These are phyloP conservation scores for Astyanax mexicanus DNA, from an alignment of 2,797 vertebrate species.

Conservation along the genomic window DNA sequence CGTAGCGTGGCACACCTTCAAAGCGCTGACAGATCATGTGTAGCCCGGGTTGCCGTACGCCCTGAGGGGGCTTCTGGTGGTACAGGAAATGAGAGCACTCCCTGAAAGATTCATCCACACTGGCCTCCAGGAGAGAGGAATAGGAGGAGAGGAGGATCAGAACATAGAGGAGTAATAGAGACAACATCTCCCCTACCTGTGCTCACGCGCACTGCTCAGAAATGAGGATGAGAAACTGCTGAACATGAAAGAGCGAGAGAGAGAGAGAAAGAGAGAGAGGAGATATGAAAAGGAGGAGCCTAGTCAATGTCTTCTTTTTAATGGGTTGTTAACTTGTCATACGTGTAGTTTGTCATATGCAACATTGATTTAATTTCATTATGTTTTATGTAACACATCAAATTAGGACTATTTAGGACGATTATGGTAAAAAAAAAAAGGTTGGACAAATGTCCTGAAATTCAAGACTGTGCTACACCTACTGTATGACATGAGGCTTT, in stretches of 20 bases:
- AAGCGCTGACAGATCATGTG: slow-evolving; percentile 45
- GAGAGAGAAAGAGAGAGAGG: not conserved
- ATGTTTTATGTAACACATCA: too few species aligned
- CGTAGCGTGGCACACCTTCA: slow-evolving; percentile 33
- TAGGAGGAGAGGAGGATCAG: slow-evolving; percentile 1
- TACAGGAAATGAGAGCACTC: slow-evolving; percentile 43
- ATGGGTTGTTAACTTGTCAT: not conserved
- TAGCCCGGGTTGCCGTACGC: not conserved
- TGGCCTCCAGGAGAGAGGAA: not conserved
- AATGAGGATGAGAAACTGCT: not conserved
- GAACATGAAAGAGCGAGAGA: not conserved
- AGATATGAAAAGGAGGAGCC: not conserved
- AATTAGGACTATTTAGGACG: too few species aligned
- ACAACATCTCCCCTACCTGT: slow-evolving; percentile 9
- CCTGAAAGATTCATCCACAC: slow-evolving; percentile 22
- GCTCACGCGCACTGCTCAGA: not conserved
- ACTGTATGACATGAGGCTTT: too few species aligned
- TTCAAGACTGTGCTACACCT: too few species aligned
- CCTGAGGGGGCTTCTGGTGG: not conserved
- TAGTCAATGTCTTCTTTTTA: not conserved
- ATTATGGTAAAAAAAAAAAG: too few species aligned
- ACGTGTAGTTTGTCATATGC: not conserved
- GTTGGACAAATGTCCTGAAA: too few species aligned
- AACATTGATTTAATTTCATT: too few species aligned
- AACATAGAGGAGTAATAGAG: not conserved